Percentiles rank a stretch among this genome's conserved stretches.
Evolutionary conservation across 2,888 invertebrate genomes (phyloP).

Genomic region (Andrena bucephala): DNA sequence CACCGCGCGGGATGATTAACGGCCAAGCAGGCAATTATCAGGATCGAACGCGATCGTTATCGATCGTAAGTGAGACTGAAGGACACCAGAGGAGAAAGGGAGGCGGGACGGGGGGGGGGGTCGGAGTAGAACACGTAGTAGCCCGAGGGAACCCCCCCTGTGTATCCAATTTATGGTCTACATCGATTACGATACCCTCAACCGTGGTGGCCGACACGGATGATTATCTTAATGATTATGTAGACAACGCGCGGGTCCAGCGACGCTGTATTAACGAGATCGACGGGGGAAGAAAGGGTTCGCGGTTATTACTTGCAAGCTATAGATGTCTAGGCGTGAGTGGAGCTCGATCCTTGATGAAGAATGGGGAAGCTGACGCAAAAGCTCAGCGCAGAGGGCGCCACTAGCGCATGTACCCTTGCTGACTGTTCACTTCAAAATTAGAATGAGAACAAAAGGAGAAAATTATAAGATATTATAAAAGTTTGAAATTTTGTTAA

Average conservation of each 20-base stretch:
- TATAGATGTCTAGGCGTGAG: slow-evolving; percentile 3
- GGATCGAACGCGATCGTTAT: slow-evolving; percentile 65
- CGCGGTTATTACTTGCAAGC: slow-evolving; percentile 28
- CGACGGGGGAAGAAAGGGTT: slow-evolving; percentile 5
- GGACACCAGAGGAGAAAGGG: slow-evolving; percentile 27
- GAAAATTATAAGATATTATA: too few species aligned
- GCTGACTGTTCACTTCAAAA: too few species aligned
- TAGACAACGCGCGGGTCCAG: slow-evolving; percentile 58
- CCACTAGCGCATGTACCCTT: too few species aligned
- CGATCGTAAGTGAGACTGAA: slow-evolving; percentile 56
- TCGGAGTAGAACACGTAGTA: slow-evolving; percentile 14
- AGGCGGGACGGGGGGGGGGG: slow-evolving; percentile 5
- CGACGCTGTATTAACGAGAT: slow-evolving; percentile 57
- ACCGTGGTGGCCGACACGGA: slow-evolving; percentile 60
- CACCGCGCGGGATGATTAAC: slow-evolving; percentile 46
- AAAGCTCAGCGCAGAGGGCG: too few species aligned
- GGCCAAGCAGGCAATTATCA: slow-evolving; percentile 49
- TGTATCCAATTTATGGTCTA: slow-evolving; percentile 68
- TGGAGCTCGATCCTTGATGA: background rate
- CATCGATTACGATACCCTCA: slow-evolving; percentile 67
- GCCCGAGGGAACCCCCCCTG: slow-evolving; percentile 38
- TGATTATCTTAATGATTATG: slow-evolving; percentile 73
- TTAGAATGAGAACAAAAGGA: too few species aligned
- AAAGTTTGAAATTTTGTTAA: too few species aligned
- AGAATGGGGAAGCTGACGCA: too few species aligned